These are phyloP conservation scores for Melangyna quadrimaculata DNA, from an alignment of 2,888 invertebrate genomes.

Conservation along the genomic window DNA sequence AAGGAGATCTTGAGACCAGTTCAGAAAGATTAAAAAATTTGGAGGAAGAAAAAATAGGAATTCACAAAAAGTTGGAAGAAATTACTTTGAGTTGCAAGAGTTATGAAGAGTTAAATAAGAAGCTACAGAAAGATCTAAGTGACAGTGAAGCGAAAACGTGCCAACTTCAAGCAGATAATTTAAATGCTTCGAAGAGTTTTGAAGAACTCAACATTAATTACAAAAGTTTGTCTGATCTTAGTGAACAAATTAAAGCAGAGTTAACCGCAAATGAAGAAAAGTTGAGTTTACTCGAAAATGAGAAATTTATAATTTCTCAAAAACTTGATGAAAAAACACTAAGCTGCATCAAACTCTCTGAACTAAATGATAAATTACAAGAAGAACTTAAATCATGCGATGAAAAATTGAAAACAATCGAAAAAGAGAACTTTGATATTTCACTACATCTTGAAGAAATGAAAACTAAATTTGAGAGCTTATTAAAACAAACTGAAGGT, in stretches of 20 bases:
- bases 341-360: constrained; percentile 73
- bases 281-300: constrained; percentile 81
- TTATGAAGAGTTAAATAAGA: constrained; percentile 30
- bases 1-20: constrained; percentile 79
- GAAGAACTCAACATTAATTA: constrained; percentile 79
- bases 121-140: constrained; percentile 77
- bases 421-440: constrained; percentile 79
- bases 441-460: constrained; percentile 83
- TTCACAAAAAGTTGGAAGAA: constrained; percentile 76
- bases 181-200: not conserved
- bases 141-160: constrained; percentile 80
- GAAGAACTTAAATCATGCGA: not conserved
- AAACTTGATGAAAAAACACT: constrained; percentile 82
- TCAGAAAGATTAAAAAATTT: constrained; percentile 78
- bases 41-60: constrained; percentile 77
- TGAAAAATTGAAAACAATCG: constrained; percentile 79
- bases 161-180: constrained; percentile 78
- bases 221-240: constrained; percentile 83
- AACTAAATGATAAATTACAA: constrained; percentile 70
- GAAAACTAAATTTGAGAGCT: constrained; percentile 76
- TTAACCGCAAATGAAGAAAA: constrained; percentile 84
- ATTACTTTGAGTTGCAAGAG: constrained; percentile 79
- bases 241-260: constrained; percentile 84
- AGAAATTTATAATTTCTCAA: constrained; percentile 81
- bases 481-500: constrained; percentile 76